Evolutionary conservation across 1,140 invertebrate genomes (phyloP).

Genomic region (Hetaerina americana): DNA sequence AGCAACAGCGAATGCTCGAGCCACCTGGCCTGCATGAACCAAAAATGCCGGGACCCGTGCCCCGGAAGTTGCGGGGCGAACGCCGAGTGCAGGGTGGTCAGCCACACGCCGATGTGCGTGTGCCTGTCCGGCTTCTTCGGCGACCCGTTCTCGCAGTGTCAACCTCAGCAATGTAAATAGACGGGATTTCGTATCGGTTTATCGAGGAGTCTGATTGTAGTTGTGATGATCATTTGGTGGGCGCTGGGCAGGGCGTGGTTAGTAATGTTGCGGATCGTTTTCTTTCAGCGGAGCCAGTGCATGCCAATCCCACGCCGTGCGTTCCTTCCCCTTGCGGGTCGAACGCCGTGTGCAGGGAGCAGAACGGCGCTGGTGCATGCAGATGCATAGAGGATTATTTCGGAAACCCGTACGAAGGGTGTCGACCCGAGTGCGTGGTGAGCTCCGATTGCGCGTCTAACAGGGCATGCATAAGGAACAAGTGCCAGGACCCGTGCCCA

Average conservation of each 20-base stretch:
- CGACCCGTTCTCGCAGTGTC: conserved; percentile 44
- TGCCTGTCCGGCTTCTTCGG: conserved; percentile 52
- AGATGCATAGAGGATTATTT: conserved; percentile 50
- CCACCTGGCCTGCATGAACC: conserved; percentile 30
- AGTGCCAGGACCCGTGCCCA: conserved; percentile 49
- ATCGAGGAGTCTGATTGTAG: too few species aligned
- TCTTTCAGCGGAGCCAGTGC: conserved; percentile 1
- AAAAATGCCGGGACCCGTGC: conserved; percentile 34
- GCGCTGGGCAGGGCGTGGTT: not conserved
- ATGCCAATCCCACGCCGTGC: conserved; percentile 34
- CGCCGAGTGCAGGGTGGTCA: conserved; percentile 47
- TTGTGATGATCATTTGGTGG: not conserved
- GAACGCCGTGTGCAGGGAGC: conserved; percentile 48
- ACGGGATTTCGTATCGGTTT: too few species aligned
- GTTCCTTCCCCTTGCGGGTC: conserved; percentile 52
- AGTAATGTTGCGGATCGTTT: not conserved
- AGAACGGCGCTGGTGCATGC: conserved; percentile 46
- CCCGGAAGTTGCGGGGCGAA: conserved; percentile 41
- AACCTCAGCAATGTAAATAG: not conserved
- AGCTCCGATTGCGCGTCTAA: conserved; percentile 48
- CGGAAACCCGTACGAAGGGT: conserved; percentile 57
- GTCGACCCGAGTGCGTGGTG: conserved; percentile 47
- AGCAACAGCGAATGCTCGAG: conserved; percentile 35
- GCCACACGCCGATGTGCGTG: conserved; percentile 47
- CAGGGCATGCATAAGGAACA: conserved; percentile 42